These are phyloP conservation scores for Cenopis cana DNA, from an alignment of 2,888 invertebrate species.

Conservation along the genomic window DNA sequence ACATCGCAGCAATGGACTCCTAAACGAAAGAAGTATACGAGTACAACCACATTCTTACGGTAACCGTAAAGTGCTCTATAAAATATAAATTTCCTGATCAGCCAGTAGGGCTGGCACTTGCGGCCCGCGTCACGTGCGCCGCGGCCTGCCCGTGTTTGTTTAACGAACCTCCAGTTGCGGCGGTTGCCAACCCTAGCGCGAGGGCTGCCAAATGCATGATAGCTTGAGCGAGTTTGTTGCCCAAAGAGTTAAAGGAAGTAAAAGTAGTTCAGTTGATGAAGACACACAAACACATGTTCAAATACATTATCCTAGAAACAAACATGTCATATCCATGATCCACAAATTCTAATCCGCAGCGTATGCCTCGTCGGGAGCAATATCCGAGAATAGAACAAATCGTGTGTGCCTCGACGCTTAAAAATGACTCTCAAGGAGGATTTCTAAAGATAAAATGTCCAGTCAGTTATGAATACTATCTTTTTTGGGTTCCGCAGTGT, in stretches of 20 bases:
- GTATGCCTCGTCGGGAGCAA: no score
- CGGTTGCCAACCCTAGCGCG: constrained; percentile 38
- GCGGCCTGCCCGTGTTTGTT: constrained; percentile 51
- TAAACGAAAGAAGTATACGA: neutral
- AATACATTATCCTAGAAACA: no score
- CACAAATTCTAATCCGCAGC: no score
- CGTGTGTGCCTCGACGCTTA: no score
- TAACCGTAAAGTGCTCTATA: constrained; percentile 3
- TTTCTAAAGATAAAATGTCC: no score
- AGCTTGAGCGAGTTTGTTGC: neutral
- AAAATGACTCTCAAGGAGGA: no score
- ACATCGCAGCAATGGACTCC: neutral
- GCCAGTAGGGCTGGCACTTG: constrained; percentile 42
- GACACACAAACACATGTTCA: no score
- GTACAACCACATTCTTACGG: neutral
- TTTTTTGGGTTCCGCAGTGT: no score
- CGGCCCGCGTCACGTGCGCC: constrained; percentile 51
- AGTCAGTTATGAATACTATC: no score
- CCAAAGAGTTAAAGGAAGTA: neutral
- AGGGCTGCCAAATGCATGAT: constrained; percentile 26
- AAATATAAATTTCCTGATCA: constrained; percentile 25
- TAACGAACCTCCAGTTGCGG: constrained; percentile 55
- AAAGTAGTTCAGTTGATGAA: neutral
- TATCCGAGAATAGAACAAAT: no score
- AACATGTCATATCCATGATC: no score